Base-by-base conservation (phyloP, 2,888 invertebrate species). In the Ditylenchus weischeri region DNA sequence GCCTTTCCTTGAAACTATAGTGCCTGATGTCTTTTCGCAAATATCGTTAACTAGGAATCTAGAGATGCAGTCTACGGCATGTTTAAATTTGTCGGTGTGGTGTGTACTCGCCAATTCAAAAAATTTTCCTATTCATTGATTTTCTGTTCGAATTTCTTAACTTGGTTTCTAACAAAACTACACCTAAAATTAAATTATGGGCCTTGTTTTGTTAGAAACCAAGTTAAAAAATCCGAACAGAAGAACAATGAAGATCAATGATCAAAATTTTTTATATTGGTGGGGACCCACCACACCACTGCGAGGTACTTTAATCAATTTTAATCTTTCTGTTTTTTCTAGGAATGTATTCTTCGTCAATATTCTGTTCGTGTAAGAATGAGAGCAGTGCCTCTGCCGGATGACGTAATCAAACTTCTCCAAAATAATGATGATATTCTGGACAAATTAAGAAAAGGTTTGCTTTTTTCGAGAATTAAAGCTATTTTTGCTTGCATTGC, bases 1-100 rank as follows among this genome's bases (percentile, higher is more conserved):
- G 0, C 91, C 95, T 8, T 92, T 96, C 81, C 88, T 91, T 75
- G 98, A 98, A 85, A 98, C 96, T 0, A 88, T 98, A 64, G 88
- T 93, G 0, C 74, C 79, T n/a, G 81, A 81, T 62, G 21, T 49
- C 8, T 23, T 7, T 54, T 48, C 72, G 7, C 65, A 64, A 1
- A 54, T 72, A 10, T 72, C 77, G 0, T 65, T 64, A 10, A 69
- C 71, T n/a, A 79, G 80, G 62, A 77, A 81, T 36, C 19, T 54
- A 19, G 66, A 64, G 10, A 70, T 71, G 13, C 78, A 81, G 21
- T 62, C 69, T 29, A 79, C 81, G 29, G 79, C 79, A 57, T 47
- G 48, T 50, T 19, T 21, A n/a, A n/a, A n/a, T n/a, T n/a, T n/a
- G n/a, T n/a, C n/a, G n/a, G n/a, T n/a, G n/a, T n/a, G n/a, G n/a